These are phyloP conservation scores for Verasper variegatus DNA, from an alignment of 2,113 vertebrate genomes.

Conservation along the genomic window DNA sequence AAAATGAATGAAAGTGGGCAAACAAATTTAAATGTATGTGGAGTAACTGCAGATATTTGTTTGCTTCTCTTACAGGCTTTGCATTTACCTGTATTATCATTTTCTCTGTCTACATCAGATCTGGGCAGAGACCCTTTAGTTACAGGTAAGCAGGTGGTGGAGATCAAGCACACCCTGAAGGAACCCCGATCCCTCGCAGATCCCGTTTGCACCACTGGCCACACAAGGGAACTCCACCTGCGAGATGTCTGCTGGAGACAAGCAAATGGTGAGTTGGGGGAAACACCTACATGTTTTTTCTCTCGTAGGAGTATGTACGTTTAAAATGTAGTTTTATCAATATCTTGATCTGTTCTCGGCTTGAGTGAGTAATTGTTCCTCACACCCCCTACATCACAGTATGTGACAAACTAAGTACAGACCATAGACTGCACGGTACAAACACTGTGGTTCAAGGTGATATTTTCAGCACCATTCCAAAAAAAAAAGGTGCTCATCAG, in stretches of 20 bases:
- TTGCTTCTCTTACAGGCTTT: neutral
- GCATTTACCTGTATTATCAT: conserved; percentile 12
- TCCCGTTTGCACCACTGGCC: conserved; percentile 72
- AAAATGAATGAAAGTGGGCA: too few species aligned
- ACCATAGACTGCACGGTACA: neutral
- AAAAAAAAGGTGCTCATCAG: neutral
- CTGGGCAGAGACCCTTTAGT: conserved; percentile 86
- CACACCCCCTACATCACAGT: conserved; percentile 14
- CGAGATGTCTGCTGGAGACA: conserved; percentile 80
- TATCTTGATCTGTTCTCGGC: neutral
- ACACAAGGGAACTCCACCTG: conserved; percentile 68
- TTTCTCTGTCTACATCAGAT: conserved; percentile 73
- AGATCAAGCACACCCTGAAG: conserved; percentile 89
- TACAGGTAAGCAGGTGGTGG: conserved; percentile 88
- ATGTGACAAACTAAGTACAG: conserved; percentile 36
- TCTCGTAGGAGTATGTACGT: neutral
- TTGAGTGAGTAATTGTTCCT: neutral
- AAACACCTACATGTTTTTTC: neutral
- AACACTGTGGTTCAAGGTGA: conserved; percentile 22
- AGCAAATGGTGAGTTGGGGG: conserved; percentile 74
- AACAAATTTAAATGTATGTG: neutral
- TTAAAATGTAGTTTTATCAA: too few species aligned
- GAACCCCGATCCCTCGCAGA: conserved; percentile 87
- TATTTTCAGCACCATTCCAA: conserved; percentile 23
- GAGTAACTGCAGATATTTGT: neutral